Base-by-base conservation (phyloP, 2,113 vertebrate genomes). In the Orycteropus afer region DNA sequence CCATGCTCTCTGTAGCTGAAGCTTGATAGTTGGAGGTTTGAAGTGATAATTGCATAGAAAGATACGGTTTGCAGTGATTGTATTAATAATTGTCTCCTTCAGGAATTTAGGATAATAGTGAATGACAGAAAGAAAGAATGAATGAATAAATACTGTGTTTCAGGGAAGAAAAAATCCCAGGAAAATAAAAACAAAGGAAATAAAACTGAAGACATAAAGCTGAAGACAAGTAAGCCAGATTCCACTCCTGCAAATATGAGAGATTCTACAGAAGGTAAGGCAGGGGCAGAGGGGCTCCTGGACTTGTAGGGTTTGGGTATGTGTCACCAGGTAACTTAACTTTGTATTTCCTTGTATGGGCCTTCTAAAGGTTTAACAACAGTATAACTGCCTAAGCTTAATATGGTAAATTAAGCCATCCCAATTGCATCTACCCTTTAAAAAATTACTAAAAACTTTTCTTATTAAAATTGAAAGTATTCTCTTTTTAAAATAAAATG, bases 231-330 rank as follows among this genome's bases (percentile, higher is more conserved):
- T 90, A 96, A 97, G 97, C 95, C 98, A 92, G 98, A 98, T 96
- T 95, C 97, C 51, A 90, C 93, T 97, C 90, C 97, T 95, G 98
- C 98, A 97, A 98, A 98, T 95, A 99, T 99, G 99, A 99, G 98
- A 98, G 99, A 99, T 98, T 99, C 99, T 78, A 98, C 98, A 85
- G 99, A 99, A 98, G 98, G 99, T 99, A 96, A 97, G 98, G 76
- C 79, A n/a, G n/a, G n/a, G n/a, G n/a, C n/a, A n/a, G n/a, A n/a
- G 79, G 40, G 87, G 34, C 25, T 7, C 1, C 6, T 63, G 89
- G 29, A 1, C 25, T 34, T 40, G 51, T n/a, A 5, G 67, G 55
- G 25, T 12, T 5, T 5, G 12, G 53, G 25, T 27, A 0, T 74
- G 78, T 94, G 32, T 34, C 42, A 1, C 57, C 40, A 18, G 29